Base-by-base conservation (phyloP, 2,797 vertebrate genomes). In the Halcyon badia region DNA sequence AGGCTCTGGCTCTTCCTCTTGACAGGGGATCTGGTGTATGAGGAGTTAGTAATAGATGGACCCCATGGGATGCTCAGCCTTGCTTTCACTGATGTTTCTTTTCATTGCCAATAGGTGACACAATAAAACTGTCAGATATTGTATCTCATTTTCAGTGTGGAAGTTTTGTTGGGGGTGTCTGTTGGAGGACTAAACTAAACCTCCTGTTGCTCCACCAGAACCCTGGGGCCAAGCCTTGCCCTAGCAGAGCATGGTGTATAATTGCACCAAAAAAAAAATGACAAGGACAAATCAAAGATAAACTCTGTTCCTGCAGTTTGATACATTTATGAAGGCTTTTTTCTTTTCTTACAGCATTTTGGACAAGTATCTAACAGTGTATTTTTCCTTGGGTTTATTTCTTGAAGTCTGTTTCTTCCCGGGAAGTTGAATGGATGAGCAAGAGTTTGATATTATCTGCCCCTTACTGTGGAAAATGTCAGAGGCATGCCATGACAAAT, bases 381-480 rank as follows among this genome's bases (percentile, higher is more conserved):
- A 9, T 92, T 96, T 95, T 89, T 92, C 61, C 86, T 87, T 65
- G 64, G n/a, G 65, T 94, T 94, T 95, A 58, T 83, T 83, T 96
- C 91, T 68, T 87, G 49, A 93, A 87, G 93, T 31, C 90, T 95
- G 77, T 71, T 94, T 96, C 93, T 96, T 83, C 76, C 92, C 68
- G 9, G 94, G 91, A 96, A 94, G 83, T 65, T 87, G 90, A 97
- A 96, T 58, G 81, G 78, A 96, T 89, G 92, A 93, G 81, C 83
- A 71, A 33, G 90, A 89, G 64, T 89, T 92, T 89, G 88, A 96
- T 97, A 92, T 92, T 92, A 93, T 96, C 94, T 97, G 90, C 82
- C 94, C 90, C 94, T 94, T 83, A 86, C 93, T 96, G 93, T 92
- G 94, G 93, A 33, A 96, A 97, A 94, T 97, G 94, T 97, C 94